Conservation (phyloP, 2,113 vertebrate genomes). For the Mesembrinibis cayennensis region DNA sequence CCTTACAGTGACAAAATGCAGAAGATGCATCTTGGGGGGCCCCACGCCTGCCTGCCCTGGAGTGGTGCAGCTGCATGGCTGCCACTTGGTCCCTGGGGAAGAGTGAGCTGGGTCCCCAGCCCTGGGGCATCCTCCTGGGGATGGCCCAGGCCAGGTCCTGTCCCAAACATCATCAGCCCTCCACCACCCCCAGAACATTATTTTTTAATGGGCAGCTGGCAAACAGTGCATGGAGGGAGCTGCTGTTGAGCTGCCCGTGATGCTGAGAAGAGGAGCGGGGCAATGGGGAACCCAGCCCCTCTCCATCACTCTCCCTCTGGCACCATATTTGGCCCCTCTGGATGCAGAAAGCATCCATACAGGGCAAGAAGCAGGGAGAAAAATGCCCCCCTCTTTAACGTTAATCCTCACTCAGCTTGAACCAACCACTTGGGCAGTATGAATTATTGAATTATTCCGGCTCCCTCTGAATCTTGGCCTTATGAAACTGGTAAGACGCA, state of each 20-base stretch:
- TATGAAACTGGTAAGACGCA: slow-evolving; percentile 29
- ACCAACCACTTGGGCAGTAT: slow-evolving; percentile 18
- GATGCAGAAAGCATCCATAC: background rate
- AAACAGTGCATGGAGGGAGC: background rate
- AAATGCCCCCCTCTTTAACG: background rate
- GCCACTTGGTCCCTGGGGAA: background rate
- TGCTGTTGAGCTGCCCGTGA: background rate
- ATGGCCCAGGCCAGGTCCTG: background rate
- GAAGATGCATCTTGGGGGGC: background rate
- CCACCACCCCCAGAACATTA: background rate
- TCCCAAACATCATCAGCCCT: background rate
- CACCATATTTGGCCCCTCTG: background rate
- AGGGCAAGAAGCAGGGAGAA: background rate
- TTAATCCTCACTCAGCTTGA: background rate
- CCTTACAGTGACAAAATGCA: background rate
- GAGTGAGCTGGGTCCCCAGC: background rate
- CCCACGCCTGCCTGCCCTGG: fast-evolving
- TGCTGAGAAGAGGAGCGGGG: background rate
- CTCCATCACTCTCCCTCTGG: background rate
- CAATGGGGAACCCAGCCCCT: background rate
- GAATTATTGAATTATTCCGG: slow-evolving; percentile 60
- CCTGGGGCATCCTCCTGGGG: background rate
- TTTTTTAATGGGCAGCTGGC: background rate
- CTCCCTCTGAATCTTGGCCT: slow-evolving; percentile 32
- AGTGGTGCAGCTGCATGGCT: fast-evolving